These are phyloP conservation scores for Tetragonisca angustula DNA, from an alignment of 2,888 invertebrate species.

Conservation along the genomic window DNA sequence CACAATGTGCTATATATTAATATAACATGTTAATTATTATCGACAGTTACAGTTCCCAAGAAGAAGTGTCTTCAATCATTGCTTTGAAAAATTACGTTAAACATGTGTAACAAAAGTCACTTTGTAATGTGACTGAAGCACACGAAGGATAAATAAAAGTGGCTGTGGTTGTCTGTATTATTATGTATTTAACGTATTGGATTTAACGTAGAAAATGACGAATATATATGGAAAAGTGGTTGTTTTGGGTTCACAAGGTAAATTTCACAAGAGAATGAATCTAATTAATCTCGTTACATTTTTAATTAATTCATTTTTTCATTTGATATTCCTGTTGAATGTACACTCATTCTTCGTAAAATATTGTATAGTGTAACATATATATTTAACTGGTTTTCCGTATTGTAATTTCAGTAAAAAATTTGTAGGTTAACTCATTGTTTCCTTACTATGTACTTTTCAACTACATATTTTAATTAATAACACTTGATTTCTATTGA, in stretches of 20 bases:
- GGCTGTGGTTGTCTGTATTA: conserved; percentile 3
- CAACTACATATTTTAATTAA: neutral
- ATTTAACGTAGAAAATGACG: conserved; percentile 86
- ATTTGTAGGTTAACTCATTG: neutral
- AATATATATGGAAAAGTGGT: conserved; percentile 94
- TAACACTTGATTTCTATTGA: neutral
- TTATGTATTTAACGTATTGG: conserved; percentile 31
- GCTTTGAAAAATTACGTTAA: neutral
- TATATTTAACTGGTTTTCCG: neutral
- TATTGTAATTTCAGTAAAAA: neutral
- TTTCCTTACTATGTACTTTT: neutral
- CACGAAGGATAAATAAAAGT: neutral
- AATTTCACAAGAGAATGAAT: conserved; percentile 58
- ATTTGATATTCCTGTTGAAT: no score
- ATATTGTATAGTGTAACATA: neutral
- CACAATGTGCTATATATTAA: no score
- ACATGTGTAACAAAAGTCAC: neutral
- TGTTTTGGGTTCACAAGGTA: conserved; percentile 93
- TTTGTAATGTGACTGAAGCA: neutral
- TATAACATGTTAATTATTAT: neutral
- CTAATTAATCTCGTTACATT: neutral
- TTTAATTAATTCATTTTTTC: neutral
- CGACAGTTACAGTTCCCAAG: neutral
- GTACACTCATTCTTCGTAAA: neutral
- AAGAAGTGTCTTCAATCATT: neutral